These are phyloP conservation scores for Drosophila nikananu DNA, from an alignment of 1,140 invertebrate genomes.

Conservation along the genomic window DNA sequence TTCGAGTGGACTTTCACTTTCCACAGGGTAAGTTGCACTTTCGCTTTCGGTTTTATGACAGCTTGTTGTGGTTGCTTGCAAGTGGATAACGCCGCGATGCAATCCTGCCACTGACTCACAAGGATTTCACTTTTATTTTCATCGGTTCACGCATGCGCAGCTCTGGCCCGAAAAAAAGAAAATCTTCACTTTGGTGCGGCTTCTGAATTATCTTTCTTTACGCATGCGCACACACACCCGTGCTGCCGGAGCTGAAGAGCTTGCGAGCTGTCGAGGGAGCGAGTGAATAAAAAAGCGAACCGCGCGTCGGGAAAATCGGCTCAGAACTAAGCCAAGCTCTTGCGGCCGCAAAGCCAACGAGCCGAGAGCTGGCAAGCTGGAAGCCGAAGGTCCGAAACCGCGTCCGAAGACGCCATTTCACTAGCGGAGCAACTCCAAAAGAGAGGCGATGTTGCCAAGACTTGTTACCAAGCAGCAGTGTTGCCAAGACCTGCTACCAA, in stretches of 20 bases:
- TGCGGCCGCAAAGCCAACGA: conserved; percentile 42
- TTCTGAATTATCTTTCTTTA: conserved; percentile 38
- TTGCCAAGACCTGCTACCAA: background rate
- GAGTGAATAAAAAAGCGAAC: conserved; percentile 52
- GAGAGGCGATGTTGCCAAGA: conserved; percentile 19
- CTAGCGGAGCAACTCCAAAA: conserved; percentile 43
- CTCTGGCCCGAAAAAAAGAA: conserved; percentile 62
- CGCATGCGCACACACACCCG: conserved; percentile 27
- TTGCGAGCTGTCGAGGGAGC: conserved; percentile 7
- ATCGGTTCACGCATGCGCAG: conserved; percentile 67
- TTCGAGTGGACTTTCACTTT: conserved; percentile 69
- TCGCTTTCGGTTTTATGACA: conserved; percentile 61
- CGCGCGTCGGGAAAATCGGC: conserved; percentile 74
- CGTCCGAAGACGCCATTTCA: conserved; percentile 58
- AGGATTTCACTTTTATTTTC: conserved; percentile 82
- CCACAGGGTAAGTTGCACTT: conserved; percentile 41
- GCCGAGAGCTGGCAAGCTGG: conserved; percentile 36
- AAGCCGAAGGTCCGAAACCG: conserved; percentile 24
- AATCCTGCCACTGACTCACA: conserved; percentile 53
- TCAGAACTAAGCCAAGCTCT: conserved; percentile 80
- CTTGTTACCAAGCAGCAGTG: background rate
- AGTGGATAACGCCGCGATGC: conserved; percentile 3
- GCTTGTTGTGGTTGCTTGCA: conserved; percentile 24
- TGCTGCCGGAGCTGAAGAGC: background rate
- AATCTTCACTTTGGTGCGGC: conserved; percentile 40